Evolutionary conservation across 2,888 invertebrate species (phyloP), one percentile per base, ranked within the genome.

Genomic region (Luffia ferchaultella): DNA sequence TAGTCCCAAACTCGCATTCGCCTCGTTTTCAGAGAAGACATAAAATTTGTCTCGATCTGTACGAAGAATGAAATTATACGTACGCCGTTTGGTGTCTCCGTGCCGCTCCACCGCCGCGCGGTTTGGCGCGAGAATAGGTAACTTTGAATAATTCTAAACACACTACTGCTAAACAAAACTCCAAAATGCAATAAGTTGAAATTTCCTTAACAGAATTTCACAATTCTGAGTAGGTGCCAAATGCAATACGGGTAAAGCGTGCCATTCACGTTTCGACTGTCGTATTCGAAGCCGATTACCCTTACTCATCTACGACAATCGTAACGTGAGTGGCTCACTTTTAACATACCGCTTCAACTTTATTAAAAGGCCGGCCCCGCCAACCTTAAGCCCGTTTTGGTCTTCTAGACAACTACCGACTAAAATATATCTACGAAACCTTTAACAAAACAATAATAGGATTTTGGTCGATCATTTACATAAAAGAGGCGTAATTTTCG

Each of bases 161-260:
- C 55, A 61, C 62, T 67, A 70, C 57, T 57, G 57, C 58, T 68
- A 67, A 67, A 63, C 65, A 65, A 68, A 60, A 65, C 55, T 70
- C 64, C 67, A 65, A 73, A 74, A 76, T 73, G 70, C 70, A 73
- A 30, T 30, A 30, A 30, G 30, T 3, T 30, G 12, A 30, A 30
- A 30, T 12, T 3, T 12, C 30, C 30, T 12, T 30, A 30, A 30
- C 3, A 30, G 30, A 7, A 30, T 30, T 30, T 30, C 12, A 7
- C 30, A 30, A 30, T 57, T 62, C 62, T 63, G 65, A 66, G 64
- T 64, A 62, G 60, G 59, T 58, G 60, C 59, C 56, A 61, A 64
- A 65, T 61, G 64, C 59, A 57, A 60, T 56, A 60, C 55, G 59
- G 50, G 51, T 12, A 30, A 3, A 30, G 12, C 30, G n/a, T n/a